These are phyloP conservation scores for Rhodinocichla rosea DNA, from an alignment of 2,113 vertebrate species.

Conservation along the genomic window DNA sequence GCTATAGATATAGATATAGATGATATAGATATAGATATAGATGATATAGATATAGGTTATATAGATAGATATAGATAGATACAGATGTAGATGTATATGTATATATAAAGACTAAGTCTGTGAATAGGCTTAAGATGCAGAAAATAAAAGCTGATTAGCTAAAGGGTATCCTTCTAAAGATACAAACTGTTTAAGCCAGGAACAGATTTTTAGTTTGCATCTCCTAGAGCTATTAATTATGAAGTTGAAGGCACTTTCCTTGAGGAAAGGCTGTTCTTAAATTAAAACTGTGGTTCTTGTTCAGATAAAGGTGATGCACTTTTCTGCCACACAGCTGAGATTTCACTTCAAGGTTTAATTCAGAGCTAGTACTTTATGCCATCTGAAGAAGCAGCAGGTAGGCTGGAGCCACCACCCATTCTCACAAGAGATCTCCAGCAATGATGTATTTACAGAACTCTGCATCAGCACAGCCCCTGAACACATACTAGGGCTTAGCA, in stretches of 20 bases:
- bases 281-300: not conserved
- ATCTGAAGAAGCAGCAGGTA: not conserved
- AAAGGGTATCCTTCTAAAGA: not conserved
- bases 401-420: not conserved
- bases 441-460: not conserved
- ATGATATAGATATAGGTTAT: not conserved
- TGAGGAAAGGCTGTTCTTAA: not conserved
- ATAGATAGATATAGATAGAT: not conserved
- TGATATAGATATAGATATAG: too few species aligned
- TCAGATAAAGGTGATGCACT: not conserved
- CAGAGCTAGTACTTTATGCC: not conserved
- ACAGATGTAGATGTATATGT: not conserved
- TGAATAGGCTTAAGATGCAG: not conserved
- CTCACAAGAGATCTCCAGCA: not conserved
- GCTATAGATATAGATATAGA: not conserved
- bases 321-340: not conserved
- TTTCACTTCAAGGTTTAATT: not conserved
- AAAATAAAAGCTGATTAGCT: not conserved
- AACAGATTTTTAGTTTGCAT: not conserved
- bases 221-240: not conserved
- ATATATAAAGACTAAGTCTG: not conserved
- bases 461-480: not conserved
- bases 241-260: not conserved
- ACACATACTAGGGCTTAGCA: not conserved
- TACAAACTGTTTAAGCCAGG: not conserved